These are phyloP conservation scores for Campoplex capitator DNA, from an alignment of 2,888 invertebrate species.

Conservation along the genomic window DNA sequence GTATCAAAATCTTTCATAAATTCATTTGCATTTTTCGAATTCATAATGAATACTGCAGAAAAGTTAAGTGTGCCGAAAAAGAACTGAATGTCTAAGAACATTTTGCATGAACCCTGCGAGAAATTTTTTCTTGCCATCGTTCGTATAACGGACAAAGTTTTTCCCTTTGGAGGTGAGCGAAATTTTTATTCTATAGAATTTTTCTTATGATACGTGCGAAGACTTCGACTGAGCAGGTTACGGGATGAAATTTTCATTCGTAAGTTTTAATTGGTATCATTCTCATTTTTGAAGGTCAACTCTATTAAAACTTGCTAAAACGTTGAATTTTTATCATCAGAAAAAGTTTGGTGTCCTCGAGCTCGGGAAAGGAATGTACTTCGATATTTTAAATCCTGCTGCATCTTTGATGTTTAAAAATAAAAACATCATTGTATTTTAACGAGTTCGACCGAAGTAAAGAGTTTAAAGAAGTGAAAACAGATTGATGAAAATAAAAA, in stretches of 20 bases:
- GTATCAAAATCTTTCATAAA: not conserved
- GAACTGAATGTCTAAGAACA: not conserved
- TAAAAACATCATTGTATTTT: not conserved
- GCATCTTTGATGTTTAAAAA: not conserved
- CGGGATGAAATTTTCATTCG: not conserved
- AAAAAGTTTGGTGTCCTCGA: not conserved
- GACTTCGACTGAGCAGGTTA: not conserved
- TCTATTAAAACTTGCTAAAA: conserved; percentile 8
- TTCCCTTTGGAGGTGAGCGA: not conserved
- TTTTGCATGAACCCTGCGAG: not conserved
- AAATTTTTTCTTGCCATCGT: not conserved
- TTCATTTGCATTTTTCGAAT: conserved; percentile 2
- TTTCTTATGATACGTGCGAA: conserved; percentile 20
- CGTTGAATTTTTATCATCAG: not conserved
- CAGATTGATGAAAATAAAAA: not conserved
- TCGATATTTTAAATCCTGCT: not conserved
- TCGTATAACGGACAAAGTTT: not conserved
- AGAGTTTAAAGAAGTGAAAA: not conserved
- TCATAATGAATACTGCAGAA: not conserved
- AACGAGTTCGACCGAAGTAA: not conserved
- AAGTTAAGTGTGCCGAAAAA: not conserved
- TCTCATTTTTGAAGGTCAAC: conserved; percentile 21
- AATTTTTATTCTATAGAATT: conserved; percentile 15
- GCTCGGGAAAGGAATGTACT: not conserved
- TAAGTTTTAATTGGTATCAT: conserved; percentile 37